Percentiles rank a stretch among this genome's conserved stretches.
Conservation (phyloP, 2,113 vertebrate genomes). For the Vulpes lagopus region DNA sequence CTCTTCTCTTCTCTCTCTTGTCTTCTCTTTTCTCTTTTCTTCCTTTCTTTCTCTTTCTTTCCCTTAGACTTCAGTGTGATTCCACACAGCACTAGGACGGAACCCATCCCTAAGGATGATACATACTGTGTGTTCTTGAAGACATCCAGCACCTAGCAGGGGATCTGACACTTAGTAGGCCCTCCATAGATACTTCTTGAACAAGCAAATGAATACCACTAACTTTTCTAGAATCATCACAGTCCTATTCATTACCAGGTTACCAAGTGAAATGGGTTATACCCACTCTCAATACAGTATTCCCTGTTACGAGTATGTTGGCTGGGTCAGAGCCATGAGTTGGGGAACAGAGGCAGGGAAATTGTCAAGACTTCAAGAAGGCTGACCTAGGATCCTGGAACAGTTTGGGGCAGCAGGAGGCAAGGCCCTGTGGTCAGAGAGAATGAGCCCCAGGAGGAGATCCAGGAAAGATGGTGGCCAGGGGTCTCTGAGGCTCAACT, state of each 20-base stretch:
- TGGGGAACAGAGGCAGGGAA: neutral
- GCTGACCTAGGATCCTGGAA: neutral
- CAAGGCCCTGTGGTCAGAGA: neutral
- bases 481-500: neutral
- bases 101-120: neutral
- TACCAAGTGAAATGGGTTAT: neutral
- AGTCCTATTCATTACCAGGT: neutral
- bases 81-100: neutral
- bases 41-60: neutral
- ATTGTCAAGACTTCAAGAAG: neutral
- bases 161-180: neutral
- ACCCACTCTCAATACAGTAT: neutral
- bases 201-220: neutral
- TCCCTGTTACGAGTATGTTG: neutral
- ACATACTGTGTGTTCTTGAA: neutral
- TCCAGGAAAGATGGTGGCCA: neutral
- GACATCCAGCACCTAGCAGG: neutral
- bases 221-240: neutral
- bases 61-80: neutral
- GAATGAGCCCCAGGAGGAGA: neutral
- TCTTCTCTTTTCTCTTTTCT: rapidly evolving
- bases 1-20: neutral
- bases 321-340: neutral
- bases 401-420: neutral
- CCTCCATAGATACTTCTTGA: neutral